Base-by-base conservation (phyloP, 2,888 invertebrate species). In the Drosophila atripex region DNA sequence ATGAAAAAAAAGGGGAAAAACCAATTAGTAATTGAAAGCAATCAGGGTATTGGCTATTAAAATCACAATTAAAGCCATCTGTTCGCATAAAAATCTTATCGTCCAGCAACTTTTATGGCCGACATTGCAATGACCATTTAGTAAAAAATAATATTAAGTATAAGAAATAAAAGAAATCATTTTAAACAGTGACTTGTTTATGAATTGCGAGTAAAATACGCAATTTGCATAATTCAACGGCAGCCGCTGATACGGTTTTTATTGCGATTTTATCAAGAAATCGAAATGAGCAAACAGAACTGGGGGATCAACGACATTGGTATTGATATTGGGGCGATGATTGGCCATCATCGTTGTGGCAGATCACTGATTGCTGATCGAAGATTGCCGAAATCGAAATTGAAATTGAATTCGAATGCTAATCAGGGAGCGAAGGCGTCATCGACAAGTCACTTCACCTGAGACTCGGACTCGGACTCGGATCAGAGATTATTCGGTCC, bases 241-340 rank as follows among this genome's bases (percentile, higher is more conserved):
- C 47, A 54, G 53, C 66, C 38, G 51, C 55, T 59, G 60, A 60
- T 71, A 70, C 50, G 60, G 50, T 71, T 60, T 75, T 73, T 46
- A 75, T 60, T 59, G 41, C 64, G 52, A 75, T 75, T 71, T 76
- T 61, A 76, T 75, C 75, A 75, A 49, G 59, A 75, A 71, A 74
- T 65, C 71, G 53, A 68, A 68, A 46, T 63, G 43, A 63, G 61
- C 61, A 61, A 63, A 50, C 61, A 61, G 61, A 61, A 43, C 32
- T 39, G 28, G 68, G 56, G 70, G 70, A 70, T 52, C 69, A 69
- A 69, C 28, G 69, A 57, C 70, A 51, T 69, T 69, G 52, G 53
- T 68, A 69, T 69, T 69, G 70, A 69, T 68, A 55, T 55, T 50
- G 66, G n/a, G 35, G 30, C 47, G 49, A 68, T 68, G 66, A 68